Base-by-base conservation (phyloP, 2,888 invertebrate genomes). In the Corbicula japonica region DNA sequence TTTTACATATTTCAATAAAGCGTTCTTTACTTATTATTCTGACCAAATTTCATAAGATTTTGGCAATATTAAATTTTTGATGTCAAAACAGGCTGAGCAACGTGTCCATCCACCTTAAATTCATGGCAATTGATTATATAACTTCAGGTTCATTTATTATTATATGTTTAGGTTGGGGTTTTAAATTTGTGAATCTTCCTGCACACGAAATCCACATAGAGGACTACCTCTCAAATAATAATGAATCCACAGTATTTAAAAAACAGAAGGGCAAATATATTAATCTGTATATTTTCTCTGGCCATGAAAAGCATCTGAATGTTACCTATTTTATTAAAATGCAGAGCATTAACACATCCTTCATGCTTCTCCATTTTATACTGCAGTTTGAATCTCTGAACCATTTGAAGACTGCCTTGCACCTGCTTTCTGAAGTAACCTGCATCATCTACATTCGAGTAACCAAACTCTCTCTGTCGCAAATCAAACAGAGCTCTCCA, bases 271-370 rank as follows among this genome's bases (percentile, higher is more conserved):
- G 41, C 41, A 41, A 41, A 41, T 41, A 41, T 41, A 41, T 12
- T 50, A 50, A 12, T 18, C 10, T 8, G 21, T 8, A 50, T 18
- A 50, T 18, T 50, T 8, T 50, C 18, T 21, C 10, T 50, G 8
- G 10, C 8, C 21, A 10, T 21, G 8, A 23, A 38, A 38, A 38
- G 41, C 15, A 38, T 8, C 41, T 41, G 18, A 21, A 70, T 81
- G 26, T 79, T 76, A 93, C 93, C 97, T 93, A 95, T 94, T 78
- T 95, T 95, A 92, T 98, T 98, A 93, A 98, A 98, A 94, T 97
- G 96, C 71, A 98, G 95, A 77, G 97, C 96, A 94, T 98, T 98
- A 2, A 98, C 98, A 94, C 98, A 98, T 79, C 98, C 98, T 88
- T 94, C 95, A 93, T 98, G 98, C 84, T 96, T 95, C 79, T 96